phyloP scores from a whole-genome alignment of 1,140 invertebrate species.

The Cotesia typhae region DNA sequence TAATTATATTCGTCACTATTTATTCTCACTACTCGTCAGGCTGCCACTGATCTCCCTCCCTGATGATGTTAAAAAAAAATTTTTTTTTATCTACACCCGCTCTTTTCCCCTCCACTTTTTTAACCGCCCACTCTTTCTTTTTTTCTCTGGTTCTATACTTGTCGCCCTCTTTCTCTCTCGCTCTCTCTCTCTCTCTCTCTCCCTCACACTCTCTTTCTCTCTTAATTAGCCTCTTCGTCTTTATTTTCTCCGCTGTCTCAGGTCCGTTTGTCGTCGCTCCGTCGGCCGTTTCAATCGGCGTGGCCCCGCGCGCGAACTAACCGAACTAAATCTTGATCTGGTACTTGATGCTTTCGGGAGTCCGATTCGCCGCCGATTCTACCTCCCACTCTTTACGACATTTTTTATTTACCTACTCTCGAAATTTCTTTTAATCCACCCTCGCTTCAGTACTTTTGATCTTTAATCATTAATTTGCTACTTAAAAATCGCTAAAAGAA shows the following conservation, averaged over 20 bases:
- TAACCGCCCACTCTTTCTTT: conserved; percentile 27
- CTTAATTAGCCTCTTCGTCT: conserved; percentile 20
- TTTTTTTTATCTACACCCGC: conserved; percentile 25
- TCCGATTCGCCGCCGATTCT: conserved; percentile 45
- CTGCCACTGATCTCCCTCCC: conserved; percentile 11
- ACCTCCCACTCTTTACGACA: conserved; percentile 29
- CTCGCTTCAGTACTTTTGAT: no score
- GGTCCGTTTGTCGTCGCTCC: conserved; percentile 39
- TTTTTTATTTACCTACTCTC: conserved; percentile 1
- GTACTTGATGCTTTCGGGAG: conserved; percentile 42
- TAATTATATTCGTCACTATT: conserved; percentile 32
- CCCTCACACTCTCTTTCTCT: conserved; percentile 29
- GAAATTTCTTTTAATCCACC: background rate
- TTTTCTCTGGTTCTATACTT: conserved; percentile 38
- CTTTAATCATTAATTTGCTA: no score
- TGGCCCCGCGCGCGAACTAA: conserved; percentile 67
- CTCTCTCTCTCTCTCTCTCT: conserved; percentile 13
- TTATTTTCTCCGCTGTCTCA: conserved; percentile 37
- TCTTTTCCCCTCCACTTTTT: conserved; percentile 45
- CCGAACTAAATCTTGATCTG: conserved; percentile 59
- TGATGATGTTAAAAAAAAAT: conserved; percentile 10
- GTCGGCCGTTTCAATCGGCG: conserved; percentile 60
- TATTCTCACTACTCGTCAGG: conserved; percentile 33
- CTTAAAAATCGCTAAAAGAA: no score
- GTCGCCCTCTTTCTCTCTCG: conserved; percentile 39